These are phyloP conservation scores for Ichneumon xanthorius DNA, from an alignment of 2,888 invertebrate genomes.

Conservation along the genomic window DNA sequence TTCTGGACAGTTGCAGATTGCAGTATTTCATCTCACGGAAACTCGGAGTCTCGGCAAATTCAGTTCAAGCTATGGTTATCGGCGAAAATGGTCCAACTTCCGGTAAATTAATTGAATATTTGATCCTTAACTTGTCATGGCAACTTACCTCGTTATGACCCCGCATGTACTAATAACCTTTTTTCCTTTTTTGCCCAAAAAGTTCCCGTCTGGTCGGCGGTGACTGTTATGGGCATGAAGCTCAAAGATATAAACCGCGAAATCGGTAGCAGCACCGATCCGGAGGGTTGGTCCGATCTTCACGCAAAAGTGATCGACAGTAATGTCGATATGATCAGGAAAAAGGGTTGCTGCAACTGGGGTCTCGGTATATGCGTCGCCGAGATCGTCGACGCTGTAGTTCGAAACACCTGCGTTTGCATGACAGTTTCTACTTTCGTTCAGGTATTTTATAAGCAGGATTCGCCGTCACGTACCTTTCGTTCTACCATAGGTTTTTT, in stretches of 20 bases:
- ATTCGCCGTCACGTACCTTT: neutral
- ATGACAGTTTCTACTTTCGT: conserved; percentile 85
- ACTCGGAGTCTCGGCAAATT: conserved; percentile 85
- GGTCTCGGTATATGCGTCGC: conserved; percentile 86
- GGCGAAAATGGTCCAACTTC: conserved; percentile 87
- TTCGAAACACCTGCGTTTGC: conserved; percentile 85
- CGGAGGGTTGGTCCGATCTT: conserved; percentile 86
- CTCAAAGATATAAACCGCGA: conserved; percentile 85
- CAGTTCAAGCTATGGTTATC: conserved; percentile 87
- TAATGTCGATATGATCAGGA: conserved; percentile 84
- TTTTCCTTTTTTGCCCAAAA: neutral
- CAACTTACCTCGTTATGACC: neutral
- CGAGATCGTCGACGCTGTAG: conserved; percentile 84
- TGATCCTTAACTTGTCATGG: neutral
- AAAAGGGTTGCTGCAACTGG: conserved; percentile 87
- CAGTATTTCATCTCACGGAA: conserved; percentile 86
- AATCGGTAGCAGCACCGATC: conserved; percentile 85
- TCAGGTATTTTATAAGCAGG: conserved; percentile 79
- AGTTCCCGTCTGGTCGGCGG: conserved; percentile 87
- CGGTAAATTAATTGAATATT: conserved; percentile 72
- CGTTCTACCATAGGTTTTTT: neutral
- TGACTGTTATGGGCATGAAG: conserved; percentile 86
- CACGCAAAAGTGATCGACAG: conserved; percentile 86
- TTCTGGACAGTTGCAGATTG: conserved; percentile 87
- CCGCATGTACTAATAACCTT: too few relatives aligned